phyloP scores from a whole-genome alignment of 92 coral and sea anemone genomes.

The Heteractis magnifica region DNA sequence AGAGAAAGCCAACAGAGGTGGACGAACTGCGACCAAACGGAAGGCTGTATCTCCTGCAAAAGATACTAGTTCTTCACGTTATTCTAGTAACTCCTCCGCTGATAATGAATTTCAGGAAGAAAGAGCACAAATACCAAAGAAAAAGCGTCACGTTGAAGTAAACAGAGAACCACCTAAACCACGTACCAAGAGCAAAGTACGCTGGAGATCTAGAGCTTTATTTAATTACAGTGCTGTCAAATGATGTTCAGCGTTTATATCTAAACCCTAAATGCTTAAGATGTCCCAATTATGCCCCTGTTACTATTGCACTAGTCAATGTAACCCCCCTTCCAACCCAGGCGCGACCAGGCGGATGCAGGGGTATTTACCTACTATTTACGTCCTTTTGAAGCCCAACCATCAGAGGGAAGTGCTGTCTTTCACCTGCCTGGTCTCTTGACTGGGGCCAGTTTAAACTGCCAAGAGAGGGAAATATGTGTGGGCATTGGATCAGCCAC shows the following conservation, averaged over 20 bases:
- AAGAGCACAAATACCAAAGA: neutral
- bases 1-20: neutral
- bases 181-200: neutral
- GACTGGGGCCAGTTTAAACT: too few species aligned
- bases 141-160: neutral
- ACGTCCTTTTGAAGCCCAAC: too few species aligned
- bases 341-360: too few species aligned
- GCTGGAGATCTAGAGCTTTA: neutral
- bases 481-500: too few species aligned
- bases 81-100: neutral
- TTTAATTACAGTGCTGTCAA: neutral
- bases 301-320: neutral
- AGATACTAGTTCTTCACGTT: neutral
- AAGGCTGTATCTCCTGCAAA: neutral
- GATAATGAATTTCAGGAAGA: constrained; percentile 10
- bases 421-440: too few species aligned
- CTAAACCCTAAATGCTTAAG: too few species aligned
- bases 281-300: neutral
- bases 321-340: neutral
- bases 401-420: too few species aligned
- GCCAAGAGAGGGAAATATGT: too few species aligned
- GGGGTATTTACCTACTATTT: too few species aligned
- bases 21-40: neutral
- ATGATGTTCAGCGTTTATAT: too few species aligned
- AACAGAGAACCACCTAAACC: neutral